Evolutionary conservation across 2,797 vertebrate genomes (phyloP).

Genomic region (Anomalospiza imberbis): DNA sequence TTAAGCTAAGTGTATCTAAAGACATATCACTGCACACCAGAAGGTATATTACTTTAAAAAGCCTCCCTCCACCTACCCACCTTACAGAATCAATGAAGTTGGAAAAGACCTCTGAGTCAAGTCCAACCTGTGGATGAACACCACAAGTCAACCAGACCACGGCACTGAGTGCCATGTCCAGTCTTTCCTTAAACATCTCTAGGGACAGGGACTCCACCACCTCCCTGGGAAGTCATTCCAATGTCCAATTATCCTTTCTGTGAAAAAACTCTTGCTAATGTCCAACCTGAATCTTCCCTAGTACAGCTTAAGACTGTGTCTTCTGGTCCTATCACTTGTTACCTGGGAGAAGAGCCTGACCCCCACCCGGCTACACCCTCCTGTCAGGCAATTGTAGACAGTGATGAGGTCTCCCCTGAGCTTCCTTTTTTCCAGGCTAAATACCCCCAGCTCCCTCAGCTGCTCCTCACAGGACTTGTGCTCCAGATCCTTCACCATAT

Average conservation of each 20-base stretch:
- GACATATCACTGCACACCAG: neutral
- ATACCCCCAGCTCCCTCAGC: neutral
- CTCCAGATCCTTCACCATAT: neutral
- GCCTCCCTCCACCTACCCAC: neutral
- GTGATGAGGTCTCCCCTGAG: rapidly evolving
- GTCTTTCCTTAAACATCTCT: neutral
- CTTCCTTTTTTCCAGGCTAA: neutral
- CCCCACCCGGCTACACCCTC: neutral
- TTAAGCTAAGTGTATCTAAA: neutral
- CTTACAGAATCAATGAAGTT: neutral
- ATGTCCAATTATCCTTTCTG: neutral
- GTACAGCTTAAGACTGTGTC: neutral
- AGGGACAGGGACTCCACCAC: neutral
- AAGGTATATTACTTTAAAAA: neutral
- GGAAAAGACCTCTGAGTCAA: neutral
- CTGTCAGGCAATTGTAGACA: neutral
- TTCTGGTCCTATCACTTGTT: neutral
- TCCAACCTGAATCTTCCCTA: neutral
- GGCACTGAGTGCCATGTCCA: too few relatives aligned
- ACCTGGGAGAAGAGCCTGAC: rapidly evolving
- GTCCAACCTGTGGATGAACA: neutral
- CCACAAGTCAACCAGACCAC: neutral
- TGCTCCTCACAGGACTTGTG: neutral
- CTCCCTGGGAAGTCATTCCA: neutral
- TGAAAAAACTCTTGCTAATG: neutral